Base-by-base conservation (phyloP, 92 coral and sea anemone genomes). In the Hydrozoanthus gracilis region DNA sequence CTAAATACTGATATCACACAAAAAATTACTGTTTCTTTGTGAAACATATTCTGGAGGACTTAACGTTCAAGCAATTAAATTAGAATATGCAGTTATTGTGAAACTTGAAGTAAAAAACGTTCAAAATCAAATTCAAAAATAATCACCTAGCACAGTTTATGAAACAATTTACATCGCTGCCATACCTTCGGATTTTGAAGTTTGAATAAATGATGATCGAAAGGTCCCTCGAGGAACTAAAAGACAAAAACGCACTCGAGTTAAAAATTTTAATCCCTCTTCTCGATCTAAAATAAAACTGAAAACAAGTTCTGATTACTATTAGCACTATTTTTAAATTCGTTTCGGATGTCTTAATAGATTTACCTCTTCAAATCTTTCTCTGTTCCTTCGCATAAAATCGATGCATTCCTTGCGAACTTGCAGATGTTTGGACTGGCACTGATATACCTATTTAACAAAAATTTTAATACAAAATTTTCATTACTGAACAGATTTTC, bases 201-300 rank as follows among this genome's bases (percentile, higher is more conserved):
- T 82, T 94, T 90, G 89, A 91, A 95, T 14, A 96, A 88, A 71
- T 96, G 98, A 86, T 96, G 99, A 78, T 96, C 99, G 91, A 96
- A 96, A 64, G 99, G 99, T 87, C 99, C 99, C 88, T 96, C 99
- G 44, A 96, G 92, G 90, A 96, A 96, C 99, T 96, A 71, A 50
- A 84, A 86, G 66, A 51, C 0, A 84, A 73, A 16, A 61, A 27
- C 8, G 84, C 27, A 54, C 12, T 47, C 14, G n/a, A 49, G 8
- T 46, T 0, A 64, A 48, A 49, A 27, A 27, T 27, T 27, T 27
- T 27, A 27, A 27, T 27, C 39, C 39, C 39, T 27, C 2, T 27
- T 27, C 39, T 16, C 62, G 45, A 20, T 5, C 47, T 69, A 48
- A 51, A 67, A 62, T 8, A 65, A 47, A 77, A 54, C 10, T 6